Percentiles rank a stretch among this genome's conserved stretches.
Conservation (phyloP, 2,113 vertebrate species). For the Vicugna pacos region DNA sequence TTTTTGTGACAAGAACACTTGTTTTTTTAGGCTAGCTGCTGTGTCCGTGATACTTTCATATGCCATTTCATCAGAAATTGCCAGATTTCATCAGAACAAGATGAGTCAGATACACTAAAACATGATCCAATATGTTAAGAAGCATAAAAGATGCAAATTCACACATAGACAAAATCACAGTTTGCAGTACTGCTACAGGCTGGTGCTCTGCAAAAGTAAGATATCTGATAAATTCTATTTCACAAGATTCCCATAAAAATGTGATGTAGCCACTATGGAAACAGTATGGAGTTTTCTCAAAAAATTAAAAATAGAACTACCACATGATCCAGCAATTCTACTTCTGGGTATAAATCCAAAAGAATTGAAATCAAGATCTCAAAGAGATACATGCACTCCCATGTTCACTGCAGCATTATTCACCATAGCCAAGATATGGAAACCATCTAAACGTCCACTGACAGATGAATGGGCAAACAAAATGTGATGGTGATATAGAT, state of each 20-base stretch:
- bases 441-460: not conserved
- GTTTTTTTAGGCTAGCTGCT: not conserved
- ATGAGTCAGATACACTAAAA: constrained; percentile 55
- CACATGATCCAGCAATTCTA: constrained; percentile 12
- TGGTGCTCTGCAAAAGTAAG: constrained; percentile 24
- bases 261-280: not conserved
- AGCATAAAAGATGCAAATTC: constrained; percentile 50
- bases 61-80: constrained; percentile 64
- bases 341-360: not conserved
- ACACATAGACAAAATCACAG: constrained; percentile 8
- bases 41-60: constrained; percentile 11
- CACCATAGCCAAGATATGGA: not conserved
- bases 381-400: not conserved
- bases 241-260: constrained; percentile 34
- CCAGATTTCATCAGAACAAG: constrained; percentile 53
- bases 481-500: not conserved
- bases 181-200: not conserved
- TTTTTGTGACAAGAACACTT: constrained; percentile 32
- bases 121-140: constrained; percentile 3
- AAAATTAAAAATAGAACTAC: constrained; percentile 39
- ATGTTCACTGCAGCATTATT: not conserved
- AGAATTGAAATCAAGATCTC: not conserved
- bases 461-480: not conserved
- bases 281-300: not conserved
- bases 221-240: constrained; percentile 37